Base-by-base conservation (phyloP, 2,113 vertebrate genomes). In the Apodemus sylvaticus region DNA sequence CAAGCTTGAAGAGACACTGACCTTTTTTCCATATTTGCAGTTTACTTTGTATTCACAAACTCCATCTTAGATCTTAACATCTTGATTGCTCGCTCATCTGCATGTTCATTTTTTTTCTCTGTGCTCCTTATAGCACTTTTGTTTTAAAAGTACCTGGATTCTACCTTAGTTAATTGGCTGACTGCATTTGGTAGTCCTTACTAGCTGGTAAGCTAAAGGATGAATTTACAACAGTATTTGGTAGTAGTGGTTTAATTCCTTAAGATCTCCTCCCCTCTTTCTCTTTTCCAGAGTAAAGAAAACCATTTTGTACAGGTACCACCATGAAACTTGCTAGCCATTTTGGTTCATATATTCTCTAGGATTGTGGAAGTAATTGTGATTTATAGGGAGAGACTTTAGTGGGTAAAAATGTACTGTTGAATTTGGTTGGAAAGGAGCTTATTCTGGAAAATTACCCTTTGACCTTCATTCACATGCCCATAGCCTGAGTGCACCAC, bases 191-290 rank as follows among this genome's bases (percentile, higher is more conserved):
- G 66, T 92, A 92, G 58, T 87, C 1, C 13, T 5, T 83, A 36
- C n/a, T 90, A 92, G 68, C 92, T 62, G 86, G 26, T 91, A 90
- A 64, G 31, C 55, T 77, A 58, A 68, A 94, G 51, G 42, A 81
- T n/a, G 76, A 26, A 77, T 93, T 95, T 48, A 34, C 71, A 86
- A 81, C 42, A 24, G 9, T 89, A 42, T 93, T 91, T 94, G 86
- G 66, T 96, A 66, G 45, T 91, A 94, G 85, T 94, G 76, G 8
- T 76, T 71, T 62, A 62, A 19, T 42, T 83, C 24, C 16, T 83
- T 29, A 83, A 60, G 19, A 12, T 5, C 9, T 12, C 1, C 13
- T 45, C 2, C 39, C 36, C 48, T 74, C 89, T 90, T 91, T 91
- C 85, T 86, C 77, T 3, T 95, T 24, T 62, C 90, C 9, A 73